Evolutionary conservation across 1,140 invertebrate species (phyloP), one percentile per base, ranked within the genome.

Genomic region (Nephotettix cincticeps): DNA sequence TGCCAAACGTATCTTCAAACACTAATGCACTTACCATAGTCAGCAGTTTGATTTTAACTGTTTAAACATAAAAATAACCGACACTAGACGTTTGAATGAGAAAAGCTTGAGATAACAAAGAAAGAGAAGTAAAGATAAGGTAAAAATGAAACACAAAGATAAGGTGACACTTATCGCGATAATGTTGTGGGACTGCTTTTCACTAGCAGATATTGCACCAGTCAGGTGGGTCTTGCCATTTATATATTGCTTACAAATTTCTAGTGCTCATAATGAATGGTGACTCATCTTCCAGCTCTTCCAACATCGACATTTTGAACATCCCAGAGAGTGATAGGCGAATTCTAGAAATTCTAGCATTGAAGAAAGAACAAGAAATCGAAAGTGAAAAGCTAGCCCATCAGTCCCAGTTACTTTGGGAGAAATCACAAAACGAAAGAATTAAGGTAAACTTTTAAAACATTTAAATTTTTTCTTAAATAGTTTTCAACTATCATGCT

Each of bases 321-420:
- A 69, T 77, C 27, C 72, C 75, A 19, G 73, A 76, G 71, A 75
- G 73, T 56, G 76, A 78, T 28, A 32, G 72, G 9, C 69, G 76
- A 13, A 78, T 78, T 40, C 68, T 78, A 6, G 76, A 78, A 13
- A 72, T 70, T 17, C 73, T 78, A 72, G 72, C 75, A 1, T 56
- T 76, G 19, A 77, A 77, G 45, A 75, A 75, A 27, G 74, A 76
- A 56, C 58, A 74, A 63, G 72, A 73, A 64, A 28, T 69, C 21
- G 61, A 74, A 27, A 61, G 70, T 19, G 73, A 78, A 30, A 72
- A 76, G 65, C 30, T 76, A 43, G 76, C 77, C 0, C 70, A 78
- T 25, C 71, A 70, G 45, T 74, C 75, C 2, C 75, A 77, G 69
- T 25, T 76, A 11, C 30, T 75, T 6, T 78, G 77, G 77, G 74